These are phyloP conservation scores for Enteromius afrohamiltoni DNA, from an alignment of 2,797 vertebrate species.

Conservation along the genomic window DNA sequence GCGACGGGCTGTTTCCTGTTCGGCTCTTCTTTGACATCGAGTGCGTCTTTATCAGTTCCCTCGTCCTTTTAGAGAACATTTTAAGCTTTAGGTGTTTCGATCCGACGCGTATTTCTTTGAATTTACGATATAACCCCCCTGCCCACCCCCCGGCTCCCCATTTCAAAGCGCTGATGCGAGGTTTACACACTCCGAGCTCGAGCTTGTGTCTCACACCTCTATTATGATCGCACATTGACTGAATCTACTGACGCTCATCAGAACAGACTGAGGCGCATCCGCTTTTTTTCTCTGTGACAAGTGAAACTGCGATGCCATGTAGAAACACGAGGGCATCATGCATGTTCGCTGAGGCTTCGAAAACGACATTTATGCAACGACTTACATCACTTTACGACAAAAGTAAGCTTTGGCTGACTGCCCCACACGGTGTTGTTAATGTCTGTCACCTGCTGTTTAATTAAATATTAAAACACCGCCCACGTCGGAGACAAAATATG, in stretches of 20 bases:
- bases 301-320: conserved; percentile 25
- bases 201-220: conserved; percentile 63
- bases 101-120: conserved; percentile 63
- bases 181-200: conserved; percentile 55
- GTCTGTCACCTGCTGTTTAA: conserved; percentile 18
- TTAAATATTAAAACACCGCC: background rate
- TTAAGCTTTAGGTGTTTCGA: conserved; percentile 64
- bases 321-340: background rate
- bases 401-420: background rate
- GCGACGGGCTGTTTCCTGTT: conserved; percentile 85
- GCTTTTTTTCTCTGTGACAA: conserved; percentile 54
- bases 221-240: conserved; percentile 71
- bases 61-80: conserved; percentile 94
- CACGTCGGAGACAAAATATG: background rate
- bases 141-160: conserved; percentile 76
- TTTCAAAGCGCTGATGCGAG: conserved; percentile 61
- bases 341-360: background rate
- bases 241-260: conserved; percentile 59
- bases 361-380: background rate
- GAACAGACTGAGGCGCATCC: conserved; percentile 69
- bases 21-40: conserved; percentile 96
- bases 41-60: conserved; percentile 93
- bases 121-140: conserved; percentile 68
- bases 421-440: background rate
- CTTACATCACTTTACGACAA: background rate